Percentiles rank a stretch among this genome's conserved stretches.
phyloP scores from a whole-genome alignment of 1,140 invertebrate genomes.

The Sogatella furcifera region DNA sequence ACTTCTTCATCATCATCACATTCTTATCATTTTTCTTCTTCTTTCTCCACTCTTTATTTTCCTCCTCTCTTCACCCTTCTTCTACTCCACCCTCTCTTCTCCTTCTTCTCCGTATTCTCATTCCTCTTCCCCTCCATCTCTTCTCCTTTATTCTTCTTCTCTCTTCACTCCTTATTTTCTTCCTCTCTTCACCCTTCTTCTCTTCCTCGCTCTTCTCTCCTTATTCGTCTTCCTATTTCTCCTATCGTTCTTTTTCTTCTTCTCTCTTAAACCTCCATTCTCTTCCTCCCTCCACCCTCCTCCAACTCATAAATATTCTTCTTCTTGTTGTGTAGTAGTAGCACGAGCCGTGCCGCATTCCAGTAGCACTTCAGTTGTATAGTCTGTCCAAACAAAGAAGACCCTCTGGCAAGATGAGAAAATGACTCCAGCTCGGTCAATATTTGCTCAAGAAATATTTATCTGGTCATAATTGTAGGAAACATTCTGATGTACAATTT shows the following conservation, averaged over 20 bases:
- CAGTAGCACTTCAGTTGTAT: too few relatives aligned
- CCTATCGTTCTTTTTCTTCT: conserved; percentile 1
- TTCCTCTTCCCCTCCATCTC: conserved; percentile 2
- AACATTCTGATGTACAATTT: too few relatives aligned
- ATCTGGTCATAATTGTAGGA: too few relatives aligned
- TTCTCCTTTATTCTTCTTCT: background rate
- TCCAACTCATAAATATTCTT: background rate
- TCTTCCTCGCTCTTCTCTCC: conserved; percentile 4
- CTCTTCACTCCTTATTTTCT: background rate
- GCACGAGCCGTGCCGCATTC: too few relatives aligned
- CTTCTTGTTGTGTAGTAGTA: background rate
- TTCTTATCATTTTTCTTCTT: conserved; percentile 1
- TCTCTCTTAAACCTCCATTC: background rate
- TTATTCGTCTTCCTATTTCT: conserved; percentile 11
- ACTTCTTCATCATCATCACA: too few relatives aligned
- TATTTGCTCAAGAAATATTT: too few relatives aligned
- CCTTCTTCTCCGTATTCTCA: conserved; percentile 1
- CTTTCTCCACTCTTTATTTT: conserved; percentile 1
- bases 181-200: conserved; percentile 4
- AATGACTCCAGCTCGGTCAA: too few relatives aligned
- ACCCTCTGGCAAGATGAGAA: too few relatives aligned
- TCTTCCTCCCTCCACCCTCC: background rate
- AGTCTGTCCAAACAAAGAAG: too few relatives aligned
- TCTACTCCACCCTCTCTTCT: conserved; percentile 4
- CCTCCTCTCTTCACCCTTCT: conserved; percentile 4